These are phyloP conservation scores for Drosophila infuscata DNA, from an alignment of 2,888 invertebrate species.

Conservation along the genomic window DNA sequence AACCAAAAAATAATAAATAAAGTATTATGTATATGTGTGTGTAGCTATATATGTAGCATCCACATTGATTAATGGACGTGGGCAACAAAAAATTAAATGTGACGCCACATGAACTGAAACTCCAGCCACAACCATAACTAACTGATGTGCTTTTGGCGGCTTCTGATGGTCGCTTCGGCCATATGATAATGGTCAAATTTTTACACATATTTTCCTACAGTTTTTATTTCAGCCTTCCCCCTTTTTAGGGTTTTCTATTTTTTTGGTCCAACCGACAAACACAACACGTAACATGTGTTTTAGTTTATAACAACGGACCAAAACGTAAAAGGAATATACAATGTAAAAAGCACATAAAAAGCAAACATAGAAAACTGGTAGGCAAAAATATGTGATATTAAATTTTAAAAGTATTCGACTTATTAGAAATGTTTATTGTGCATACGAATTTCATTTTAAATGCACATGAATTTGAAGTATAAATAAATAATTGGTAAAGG, in stretches of 20 bases:
- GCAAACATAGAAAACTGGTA: slow-evolving; percentile 32
- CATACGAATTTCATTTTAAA: neutral
- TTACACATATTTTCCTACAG: slow-evolving; percentile 30
- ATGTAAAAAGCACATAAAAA: slow-evolving; percentile 20
- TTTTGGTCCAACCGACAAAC: slow-evolving; percentile 45
- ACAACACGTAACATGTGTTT: slow-evolving; percentile 67
- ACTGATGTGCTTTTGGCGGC: slow-evolving; percentile 37
- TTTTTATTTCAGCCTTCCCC: slow-evolving; percentile 12
- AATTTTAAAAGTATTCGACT: slow-evolving; percentile 22
- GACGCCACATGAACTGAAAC: slow-evolving; percentile 45
- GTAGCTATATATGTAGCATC: slow-evolving; percentile 3
- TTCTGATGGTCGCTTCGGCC: slow-evolving; percentile 42
- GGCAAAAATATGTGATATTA: slow-evolving; percentile 33
- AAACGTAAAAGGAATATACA: slow-evolving; percentile 20
- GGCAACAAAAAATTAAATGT: slow-evolving; percentile 55
- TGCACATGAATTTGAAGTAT: neutral
- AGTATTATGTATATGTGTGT: neutral
- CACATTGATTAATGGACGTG: slow-evolving; percentile 59
- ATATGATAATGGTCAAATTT: slow-evolving; percentile 66
- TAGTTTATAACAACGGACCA: slow-evolving; percentile 48
- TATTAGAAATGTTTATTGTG: slow-evolving; percentile 4
- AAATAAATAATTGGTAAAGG: neutral
- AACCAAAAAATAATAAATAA: neutral
- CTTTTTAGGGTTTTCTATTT: slow-evolving; percentile 8
- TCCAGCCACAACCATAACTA: slow-evolving; percentile 47